phyloP scores from a whole-genome alignment of 2,797 vertebrate species.

The Pampus argenteus region DNA sequence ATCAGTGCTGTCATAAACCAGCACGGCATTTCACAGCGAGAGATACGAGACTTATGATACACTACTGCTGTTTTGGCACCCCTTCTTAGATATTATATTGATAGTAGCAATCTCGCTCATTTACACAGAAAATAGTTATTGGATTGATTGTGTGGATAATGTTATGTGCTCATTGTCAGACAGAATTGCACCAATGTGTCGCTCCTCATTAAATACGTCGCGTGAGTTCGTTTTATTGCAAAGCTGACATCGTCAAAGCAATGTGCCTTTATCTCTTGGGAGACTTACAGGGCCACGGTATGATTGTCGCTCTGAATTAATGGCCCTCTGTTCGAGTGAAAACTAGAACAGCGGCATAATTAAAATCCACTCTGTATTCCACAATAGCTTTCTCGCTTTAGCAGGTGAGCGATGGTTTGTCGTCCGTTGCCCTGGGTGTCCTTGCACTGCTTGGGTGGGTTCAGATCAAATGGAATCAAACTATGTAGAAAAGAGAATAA shows the following conservation, averaged over 20 bases:
- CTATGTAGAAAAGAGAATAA: constrained; percentile 10
- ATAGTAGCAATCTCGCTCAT: constrained; percentile 25
- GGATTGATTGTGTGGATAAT: constrained; percentile 54
- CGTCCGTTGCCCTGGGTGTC: constrained; percentile 29
- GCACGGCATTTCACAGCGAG: neutral
- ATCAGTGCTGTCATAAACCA: neutral
- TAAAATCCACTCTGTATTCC: constrained; percentile 74
- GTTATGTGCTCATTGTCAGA: constrained; percentile 56
- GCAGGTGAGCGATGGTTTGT: constrained; percentile 62
- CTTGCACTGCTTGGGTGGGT: constrained; percentile 24
- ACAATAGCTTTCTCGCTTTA: constrained; percentile 45
- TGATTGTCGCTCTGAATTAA: constrained; percentile 80
- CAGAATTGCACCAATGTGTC: constrained; percentile 50
- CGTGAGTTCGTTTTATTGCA: constrained; percentile 63
- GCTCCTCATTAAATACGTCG: constrained; percentile 52
- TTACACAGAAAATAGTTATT: constrained; percentile 20
- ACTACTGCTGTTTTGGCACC: neutral
- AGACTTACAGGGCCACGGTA: constrained; percentile 58
- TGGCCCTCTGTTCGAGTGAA: constrained; percentile 71
- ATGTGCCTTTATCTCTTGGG: constrained; percentile 72
- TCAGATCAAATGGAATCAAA: constrained; percentile 29
- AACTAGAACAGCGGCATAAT: constrained; percentile 78
- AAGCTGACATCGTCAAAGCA: constrained; percentile 74
- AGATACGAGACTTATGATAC: neutral
- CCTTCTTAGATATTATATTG: neutral